Base-by-base conservation (phyloP, 1,140 invertebrate species). In the Musca domestica region DNA sequence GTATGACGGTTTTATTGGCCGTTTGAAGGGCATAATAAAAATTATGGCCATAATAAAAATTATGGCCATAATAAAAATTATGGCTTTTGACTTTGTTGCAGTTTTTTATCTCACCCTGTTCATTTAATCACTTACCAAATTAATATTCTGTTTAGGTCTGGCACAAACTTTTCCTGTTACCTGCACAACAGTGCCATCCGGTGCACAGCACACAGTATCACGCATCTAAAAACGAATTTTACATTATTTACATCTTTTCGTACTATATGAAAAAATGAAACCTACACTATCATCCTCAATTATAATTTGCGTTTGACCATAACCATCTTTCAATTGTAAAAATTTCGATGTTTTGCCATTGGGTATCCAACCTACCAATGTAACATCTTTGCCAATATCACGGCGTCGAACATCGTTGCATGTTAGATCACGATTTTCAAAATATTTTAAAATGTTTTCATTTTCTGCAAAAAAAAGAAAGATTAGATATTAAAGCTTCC, bases 351-450 rank as follows among this genome's bases (percentile, higher is more conserved):
- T 81, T 72, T 74, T 77, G 6, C 87, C 83, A 76, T 83, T 89
- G 64, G 92, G 87, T 27, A 93, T 72, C 92, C 93, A 95, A 1
- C 93, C 93, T 77, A 86, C 89, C 1, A 95, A 72, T 5, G 79
- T 83, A 0, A 95, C 91, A 54, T 82, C 76, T 75, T 88, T 76
- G 30, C 89, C 89, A 19, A 87, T 83, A 84, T 92, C 77, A 22
- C 82, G 71, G n/a, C 71, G 70, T 10, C 81, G 82, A 17, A 94
- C 76, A 74, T 91, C 87, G 23, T 91, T 92, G 83, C 92, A 94
- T 1, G 89, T 90, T 71, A 92, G 87, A 63, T 86, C 88, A 63
- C 92, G 83, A 34, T 81, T 82, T 25, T 83, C 81, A 76, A 86
- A 88, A 73, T 83, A 81, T 64, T 79, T 78, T 7, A 83, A 71